Evolutionary conservation across 2,797 vertebrate species (phyloP), one percentile per base, ranked within the genome.

Genomic region (Leuciscus waleckii): DNA sequence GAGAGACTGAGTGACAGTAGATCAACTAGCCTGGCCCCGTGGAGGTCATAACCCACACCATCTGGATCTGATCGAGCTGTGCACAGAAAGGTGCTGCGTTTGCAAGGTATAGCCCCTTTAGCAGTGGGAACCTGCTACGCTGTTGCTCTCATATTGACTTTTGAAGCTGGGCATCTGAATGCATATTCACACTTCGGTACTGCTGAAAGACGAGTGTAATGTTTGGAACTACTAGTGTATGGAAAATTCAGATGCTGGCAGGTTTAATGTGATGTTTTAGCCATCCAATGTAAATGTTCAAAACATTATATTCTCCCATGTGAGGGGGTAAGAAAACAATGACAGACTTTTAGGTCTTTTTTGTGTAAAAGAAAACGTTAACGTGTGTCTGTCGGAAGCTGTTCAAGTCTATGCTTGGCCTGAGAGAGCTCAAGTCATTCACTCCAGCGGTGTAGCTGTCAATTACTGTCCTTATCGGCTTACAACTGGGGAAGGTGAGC

Each of bases 31-130:
- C 91, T 92, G 90, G 96, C 95, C 94, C 94, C 88, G 88, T 81
- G 91, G 91, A 94, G 96, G 96, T 97, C 96, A 96, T 87, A 93
- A 96, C 95, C 95, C 90, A 91, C 90, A 96, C 97, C 98, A 99
- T 99, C 98, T 99, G 98, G 94, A 97, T 96, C 96, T 97, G 95
- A 99, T 99, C 95, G 93, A 94, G 93, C 92, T 94, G 90, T 92
- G 93, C 84, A 90, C 93, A 88, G 95, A 97, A 90, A 92, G 93
- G 93, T 93, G 91, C 94, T 96, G 70, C 43, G 85, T 91, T 95
- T 93, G 75, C 91, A 92, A 91, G 95, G 93, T 92, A 93, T 88
- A 93, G 93, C 94, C 93, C 94, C 94, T 92, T 86, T 65, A 87
- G 71, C 86, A 79, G 70, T 74, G 39, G 41, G 68, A 74, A 87